These are phyloP conservation scores for Andrena flavipes DNA, from an alignment of 2,888 invertebrate species.

Conservation along the genomic window DNA sequence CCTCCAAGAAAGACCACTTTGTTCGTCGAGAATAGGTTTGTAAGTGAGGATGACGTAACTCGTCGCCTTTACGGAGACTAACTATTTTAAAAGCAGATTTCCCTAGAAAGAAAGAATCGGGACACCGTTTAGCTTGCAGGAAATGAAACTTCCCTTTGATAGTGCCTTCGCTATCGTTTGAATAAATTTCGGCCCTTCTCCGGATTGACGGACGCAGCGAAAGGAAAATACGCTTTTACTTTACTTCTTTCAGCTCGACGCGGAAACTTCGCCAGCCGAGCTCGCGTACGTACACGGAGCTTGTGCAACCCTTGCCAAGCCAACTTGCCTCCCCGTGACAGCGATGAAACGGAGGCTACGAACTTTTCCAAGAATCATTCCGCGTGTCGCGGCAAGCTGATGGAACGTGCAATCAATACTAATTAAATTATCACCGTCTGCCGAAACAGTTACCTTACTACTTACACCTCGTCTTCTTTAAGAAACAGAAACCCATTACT, in stretches of 20 bases:
- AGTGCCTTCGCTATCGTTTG: not conserved
- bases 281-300: not conserved
- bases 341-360: not conserved
- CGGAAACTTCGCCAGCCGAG: not conserved
- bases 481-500: not conserved
- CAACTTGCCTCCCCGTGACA: not conserved
- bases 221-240: constrained; percentile 19
- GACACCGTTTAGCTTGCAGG: not conserved
- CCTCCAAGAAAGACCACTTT: constrained; percentile 22
- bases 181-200: not conserved
- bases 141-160: not conserved
- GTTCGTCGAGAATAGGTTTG: not conserved
- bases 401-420: constrained; percentile 51
- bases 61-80: not conserved
- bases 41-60: constrained; percentile 5
- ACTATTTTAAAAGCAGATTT: not conserved
- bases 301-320: not conserved
- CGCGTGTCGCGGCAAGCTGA: not conserved
- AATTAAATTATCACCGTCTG: constrained; percentile 58
- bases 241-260: constrained; percentile 1
- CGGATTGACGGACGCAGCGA: not conserved
- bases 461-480: not conserved
- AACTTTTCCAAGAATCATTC: not conserved
- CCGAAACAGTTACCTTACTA: constrained; percentile 12
- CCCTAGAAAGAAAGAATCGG: not conserved